phyloP scores from a whole-genome alignment of 2,113 vertebrate species.

The Rissa tridactyla region DNA sequence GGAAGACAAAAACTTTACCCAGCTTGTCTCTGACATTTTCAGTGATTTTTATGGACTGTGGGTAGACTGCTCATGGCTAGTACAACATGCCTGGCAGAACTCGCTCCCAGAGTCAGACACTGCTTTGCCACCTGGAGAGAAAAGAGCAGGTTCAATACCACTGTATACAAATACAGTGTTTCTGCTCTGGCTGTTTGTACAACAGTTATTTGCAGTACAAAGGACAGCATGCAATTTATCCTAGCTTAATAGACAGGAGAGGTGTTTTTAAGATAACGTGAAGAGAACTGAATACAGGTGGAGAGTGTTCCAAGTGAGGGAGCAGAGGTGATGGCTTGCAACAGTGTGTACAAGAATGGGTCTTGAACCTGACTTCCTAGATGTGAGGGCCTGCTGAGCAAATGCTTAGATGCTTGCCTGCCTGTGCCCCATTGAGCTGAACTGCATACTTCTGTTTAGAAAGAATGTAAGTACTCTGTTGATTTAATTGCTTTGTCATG shows the following conservation, averaged over 20 bases:
- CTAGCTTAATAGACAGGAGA: neutral
- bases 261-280: neutral
- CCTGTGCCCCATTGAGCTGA: neutral
- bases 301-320: neutral
- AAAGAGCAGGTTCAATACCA: neutral
- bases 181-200: neutral
- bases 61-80: neutral
- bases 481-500: neutral
- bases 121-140: conserved; percentile 7
- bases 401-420: neutral
- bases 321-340: neutral
- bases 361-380: neutral
- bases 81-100: neutral
- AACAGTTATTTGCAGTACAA: neutral
- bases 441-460: neutral
- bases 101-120: neutral
- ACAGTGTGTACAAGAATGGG: neutral
- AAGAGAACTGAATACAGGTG: neutral
- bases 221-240: neutral
- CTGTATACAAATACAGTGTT: neutral
- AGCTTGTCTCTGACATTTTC: neutral
- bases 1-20: neutral
- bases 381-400: neutral
- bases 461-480: neutral
- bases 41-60: neutral